phyloP scores from a whole-genome alignment of 2,888 invertebrate species.

The Cyrtodaria siliqua region DNA sequence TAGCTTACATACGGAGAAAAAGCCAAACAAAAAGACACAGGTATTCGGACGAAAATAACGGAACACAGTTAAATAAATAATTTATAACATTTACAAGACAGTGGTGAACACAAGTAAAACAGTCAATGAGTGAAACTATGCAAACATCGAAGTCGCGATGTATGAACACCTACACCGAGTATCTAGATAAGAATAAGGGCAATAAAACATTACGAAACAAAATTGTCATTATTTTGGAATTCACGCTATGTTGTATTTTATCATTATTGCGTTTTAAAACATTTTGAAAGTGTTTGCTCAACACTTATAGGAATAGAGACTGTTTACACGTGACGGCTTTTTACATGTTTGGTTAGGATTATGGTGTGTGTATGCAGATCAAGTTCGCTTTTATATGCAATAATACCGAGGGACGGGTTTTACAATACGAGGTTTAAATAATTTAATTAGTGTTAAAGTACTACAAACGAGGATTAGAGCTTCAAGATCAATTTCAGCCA shows the following conservation, averaged over 20 bases:
- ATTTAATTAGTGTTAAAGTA: constrained; percentile 50
- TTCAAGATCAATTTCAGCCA: constrained; percentile 9
- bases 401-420: constrained; percentile 41
- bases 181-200: too few relatives aligned
- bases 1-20: too few relatives aligned
- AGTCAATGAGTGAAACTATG: too few relatives aligned
- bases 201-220: constrained; percentile 10
- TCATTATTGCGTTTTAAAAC: constrained; percentile 51
- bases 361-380: constrained; percentile 21
- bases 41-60: too few relatives aligned
- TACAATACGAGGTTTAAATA: constrained; percentile 32
- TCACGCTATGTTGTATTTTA: constrained; percentile 50
- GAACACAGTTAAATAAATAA: too few relatives aligned
- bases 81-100: too few relatives aligned
- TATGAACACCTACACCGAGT: too few relatives aligned
- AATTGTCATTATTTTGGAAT: constrained; percentile 46
- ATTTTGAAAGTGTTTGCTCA: constrained; percentile 36
- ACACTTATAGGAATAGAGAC: constrained; percentile 29
- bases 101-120: too few relatives aligned
- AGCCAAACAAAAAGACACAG: too few relatives aligned
- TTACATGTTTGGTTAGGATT: constrained; percentile 40
- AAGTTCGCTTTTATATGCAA: constrained; percentile 42
- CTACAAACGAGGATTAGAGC: constrained; percentile 26
- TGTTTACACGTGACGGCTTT: constrained; percentile 40
- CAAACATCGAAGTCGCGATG: too few relatives aligned